Percentiles rank a stretch among this genome's conserved stretches.
Conservation (phyloP, 2,888 invertebrate species). For the Orthosia gracilis region DNA sequence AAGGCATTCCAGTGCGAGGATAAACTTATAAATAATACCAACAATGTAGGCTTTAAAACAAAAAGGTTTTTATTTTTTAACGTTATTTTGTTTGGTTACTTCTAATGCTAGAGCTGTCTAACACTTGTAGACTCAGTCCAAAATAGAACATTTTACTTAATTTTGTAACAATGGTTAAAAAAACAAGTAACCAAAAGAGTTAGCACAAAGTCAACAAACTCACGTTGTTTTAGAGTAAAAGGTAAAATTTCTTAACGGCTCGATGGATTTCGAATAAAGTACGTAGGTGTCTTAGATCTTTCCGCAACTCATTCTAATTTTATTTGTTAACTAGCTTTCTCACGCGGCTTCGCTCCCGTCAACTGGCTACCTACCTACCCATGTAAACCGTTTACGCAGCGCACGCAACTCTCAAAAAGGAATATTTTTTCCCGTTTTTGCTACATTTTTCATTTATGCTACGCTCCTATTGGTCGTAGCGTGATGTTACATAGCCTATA, state of each 20-base stretch:
- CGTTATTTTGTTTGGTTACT: not conserved
- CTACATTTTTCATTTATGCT: too few species aligned
- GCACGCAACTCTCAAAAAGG: too few species aligned
- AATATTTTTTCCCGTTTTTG: too few species aligned
- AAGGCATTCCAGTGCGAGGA: too few species aligned
- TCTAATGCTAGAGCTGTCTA: not conserved
- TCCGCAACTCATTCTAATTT: not conserved
- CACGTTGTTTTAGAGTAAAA: conserved; percentile 13
- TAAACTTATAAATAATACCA: too few species aligned
- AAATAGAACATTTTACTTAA: not conserved
- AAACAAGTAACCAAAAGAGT: conserved; percentile 2
- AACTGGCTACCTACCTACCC: too few species aligned
- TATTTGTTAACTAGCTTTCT: not conserved
- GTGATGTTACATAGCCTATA: too few species aligned
- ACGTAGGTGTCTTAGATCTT: too few species aligned
- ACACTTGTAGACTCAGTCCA: not conserved
- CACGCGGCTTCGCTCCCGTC: too few species aligned
- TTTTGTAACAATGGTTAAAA: conserved; percentile 3
- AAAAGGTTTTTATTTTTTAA: not conserved
- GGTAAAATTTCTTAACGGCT: not conserved
- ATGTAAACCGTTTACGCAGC: too few species aligned
- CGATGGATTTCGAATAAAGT: not conserved
- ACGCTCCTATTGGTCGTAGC: too few species aligned
- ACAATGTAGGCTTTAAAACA: too few species aligned
- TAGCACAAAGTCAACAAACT: conserved; percentile 9